Base-by-base conservation (phyloP, 2,113 vertebrate species). In the Eurypyga helias region DNA sequence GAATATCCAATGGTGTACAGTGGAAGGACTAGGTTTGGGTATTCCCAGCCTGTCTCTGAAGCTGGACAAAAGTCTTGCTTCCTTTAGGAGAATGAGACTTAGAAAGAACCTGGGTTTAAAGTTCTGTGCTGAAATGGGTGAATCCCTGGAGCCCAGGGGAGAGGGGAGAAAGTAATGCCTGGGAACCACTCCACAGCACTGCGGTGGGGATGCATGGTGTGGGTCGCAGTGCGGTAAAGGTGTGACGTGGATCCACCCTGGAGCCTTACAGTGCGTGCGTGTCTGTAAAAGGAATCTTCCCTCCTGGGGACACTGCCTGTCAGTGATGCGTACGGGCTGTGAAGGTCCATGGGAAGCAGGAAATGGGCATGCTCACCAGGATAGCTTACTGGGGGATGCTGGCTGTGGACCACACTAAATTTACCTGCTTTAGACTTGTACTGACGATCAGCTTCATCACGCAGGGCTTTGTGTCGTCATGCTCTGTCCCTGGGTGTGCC, bases 361-460 rank as follows among this genome's bases (percentile, higher is more conserved):
- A n/a, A 5, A 10, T 11, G 0, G 1, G 7, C 2, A 0, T 13
- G 17, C 34, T 55, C 19, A 2, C 26, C 11, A 33, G 75, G 31
- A 3, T 41, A 86, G 43, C 43, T 81, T 81, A 24, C n/a, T 58
- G 17, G n/a, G 55, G 49, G 83, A 89, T 86, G 10, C 78, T 83
- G 83, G 73, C 31, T 49, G 83, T 95, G 80, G 67, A 36, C 89
- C 93, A 95, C 91, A 83, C 87, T 96, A 89, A 82, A 82, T 72
- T 82, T 65, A 85, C 91, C 94, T 93, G 91, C 96, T 96, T 89
- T 82, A 96, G 94, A 82, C 70, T 93, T 95, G 91, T 41, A 28
- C 65, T 66, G 13, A 71, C 62, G 51, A 51, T 20, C 55, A 79
- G 6, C 52, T 18, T 96, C 89, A 89, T 89, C 69, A 5, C 25